Evolutionary conservation across 2,797 vertebrate species (phyloP).

Genomic region (Sebastes minor): DNA sequence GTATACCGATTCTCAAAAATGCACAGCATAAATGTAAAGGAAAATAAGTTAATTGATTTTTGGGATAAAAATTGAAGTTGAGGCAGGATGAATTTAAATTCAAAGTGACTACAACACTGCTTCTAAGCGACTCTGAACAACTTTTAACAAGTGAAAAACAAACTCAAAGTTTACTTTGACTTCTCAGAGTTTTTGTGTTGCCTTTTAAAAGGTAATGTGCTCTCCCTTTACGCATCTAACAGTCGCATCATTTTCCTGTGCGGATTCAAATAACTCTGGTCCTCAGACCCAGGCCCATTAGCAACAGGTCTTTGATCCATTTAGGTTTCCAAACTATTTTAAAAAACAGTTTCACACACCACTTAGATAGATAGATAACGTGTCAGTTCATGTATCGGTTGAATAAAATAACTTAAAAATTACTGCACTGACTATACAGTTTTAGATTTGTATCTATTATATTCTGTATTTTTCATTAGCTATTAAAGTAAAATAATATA

Average conservation of each 20-base stretch:
- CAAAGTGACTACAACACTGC: conserved; percentile 48
- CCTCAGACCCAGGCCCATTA: neutral
- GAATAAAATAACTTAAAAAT: conserved; percentile 20
- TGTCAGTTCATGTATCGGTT: neutral
- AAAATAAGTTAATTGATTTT: neutral
- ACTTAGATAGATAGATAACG: conserved; percentile 7
- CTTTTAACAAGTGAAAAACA: neutral
- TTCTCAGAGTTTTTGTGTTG: neutral
- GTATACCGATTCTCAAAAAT: neutral
- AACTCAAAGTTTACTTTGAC: neutral
- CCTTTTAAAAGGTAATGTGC: conserved; percentile 30
- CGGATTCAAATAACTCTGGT: neutral
- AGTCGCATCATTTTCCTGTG: conserved; percentile 42
- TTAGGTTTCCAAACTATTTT: neutral
- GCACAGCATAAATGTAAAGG: neutral
- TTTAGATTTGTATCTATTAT: neutral
- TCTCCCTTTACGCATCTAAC: conserved; percentile 53
- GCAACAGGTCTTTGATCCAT: neutral
- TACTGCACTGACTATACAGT: conserved; percentile 15
- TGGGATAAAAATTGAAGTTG: neutral
- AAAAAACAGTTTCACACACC: conserved; percentile 10
- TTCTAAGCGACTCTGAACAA: neutral
- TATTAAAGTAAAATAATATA: conserved; percentile 35
- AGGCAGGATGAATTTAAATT: neutral
- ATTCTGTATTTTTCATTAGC: conserved; percentile 11